These are phyloP conservation scores for Sinella curviseta DNA, from an alignment of 1,140 invertebrate species.

Conservation along the genomic window DNA sequence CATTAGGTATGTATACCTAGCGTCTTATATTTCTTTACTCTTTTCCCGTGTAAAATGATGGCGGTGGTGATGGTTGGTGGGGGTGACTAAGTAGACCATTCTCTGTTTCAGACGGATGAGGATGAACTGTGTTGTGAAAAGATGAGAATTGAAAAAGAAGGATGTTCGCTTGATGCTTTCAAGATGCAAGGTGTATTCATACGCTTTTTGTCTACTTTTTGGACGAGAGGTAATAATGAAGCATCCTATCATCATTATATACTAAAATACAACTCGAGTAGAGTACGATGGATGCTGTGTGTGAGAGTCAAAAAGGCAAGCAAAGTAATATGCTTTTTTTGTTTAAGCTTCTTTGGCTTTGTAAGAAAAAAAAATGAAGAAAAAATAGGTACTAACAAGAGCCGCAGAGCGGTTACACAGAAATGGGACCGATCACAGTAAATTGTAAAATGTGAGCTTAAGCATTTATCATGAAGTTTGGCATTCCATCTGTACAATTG, in stretches of 20 bases:
- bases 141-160: not conserved
- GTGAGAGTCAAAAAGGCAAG: not conserved
- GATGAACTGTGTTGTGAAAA: slow-evolving; percentile 6
- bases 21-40: not conserved
- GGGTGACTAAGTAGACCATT: not conserved
- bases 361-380: too few relatives aligned
- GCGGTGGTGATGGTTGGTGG: not conserved
- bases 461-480: too few relatives aligned
- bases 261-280: not conserved
- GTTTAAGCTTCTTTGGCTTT: too few relatives aligned
- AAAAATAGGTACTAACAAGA: too few relatives aligned
- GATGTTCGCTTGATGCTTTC: not conserved
- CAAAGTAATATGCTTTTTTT: too few relatives aligned
- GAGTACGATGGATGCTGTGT: not conserved
- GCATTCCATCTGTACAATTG: too few relatives aligned
- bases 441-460: too few relatives aligned
- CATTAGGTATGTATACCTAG: not conserved
- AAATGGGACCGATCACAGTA: too few relatives aligned
- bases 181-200: slow-evolving; percentile 15
- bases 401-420: too few relatives aligned
- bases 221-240: not conserved
- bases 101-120: not conserved
- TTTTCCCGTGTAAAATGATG: not conserved
- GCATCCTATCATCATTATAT: not conserved
- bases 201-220: not conserved